Evolutionary conservation across 2,888 invertebrate genomes (phyloP).

Genomic region (Hydraecia micacea): DNA sequence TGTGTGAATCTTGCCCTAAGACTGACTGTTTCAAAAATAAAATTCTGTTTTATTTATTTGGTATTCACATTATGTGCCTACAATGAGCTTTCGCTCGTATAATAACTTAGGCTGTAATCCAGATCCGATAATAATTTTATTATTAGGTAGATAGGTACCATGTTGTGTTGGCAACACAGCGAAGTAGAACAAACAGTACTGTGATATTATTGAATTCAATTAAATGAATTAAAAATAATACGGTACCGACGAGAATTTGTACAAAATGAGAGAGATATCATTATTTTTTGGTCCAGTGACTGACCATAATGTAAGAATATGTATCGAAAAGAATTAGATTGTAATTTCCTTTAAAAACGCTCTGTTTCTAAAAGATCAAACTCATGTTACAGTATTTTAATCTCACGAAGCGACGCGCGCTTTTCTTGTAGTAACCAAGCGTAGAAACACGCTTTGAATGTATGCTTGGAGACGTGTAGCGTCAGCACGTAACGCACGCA

Average conservation of each 20-base stretch:
- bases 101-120: constrained; percentile 26
- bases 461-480: not conserved
- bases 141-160: not conserved
- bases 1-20: not conserved
- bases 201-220: constrained; percentile 53
- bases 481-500: not conserved
- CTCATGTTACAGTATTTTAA: not conserved
- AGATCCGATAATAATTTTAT: constrained; percentile 25
- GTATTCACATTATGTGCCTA: constrained; percentile 41
- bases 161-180: constrained; percentile 7
- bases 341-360: not conserved
- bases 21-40: not conserved
- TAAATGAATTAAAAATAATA: constrained; percentile 43
- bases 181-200: constrained; percentile 45
- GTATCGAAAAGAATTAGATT: not conserved
- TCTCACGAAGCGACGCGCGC: not conserved
- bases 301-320: not conserved
- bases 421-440: not conserved
- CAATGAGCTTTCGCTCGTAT: constrained; percentile 17
- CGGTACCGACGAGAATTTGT: constrained; percentile 21
- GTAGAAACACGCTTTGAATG: not conserved
- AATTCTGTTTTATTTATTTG: constrained; percentile 14
- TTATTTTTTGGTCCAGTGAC: not conserved
- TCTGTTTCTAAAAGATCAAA: not conserved
- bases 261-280: constrained; percentile 6